Evolutionary conservation across 2,113 vertebrate genomes (phyloP).

Genomic region (Hydropotes inermis): DNA sequence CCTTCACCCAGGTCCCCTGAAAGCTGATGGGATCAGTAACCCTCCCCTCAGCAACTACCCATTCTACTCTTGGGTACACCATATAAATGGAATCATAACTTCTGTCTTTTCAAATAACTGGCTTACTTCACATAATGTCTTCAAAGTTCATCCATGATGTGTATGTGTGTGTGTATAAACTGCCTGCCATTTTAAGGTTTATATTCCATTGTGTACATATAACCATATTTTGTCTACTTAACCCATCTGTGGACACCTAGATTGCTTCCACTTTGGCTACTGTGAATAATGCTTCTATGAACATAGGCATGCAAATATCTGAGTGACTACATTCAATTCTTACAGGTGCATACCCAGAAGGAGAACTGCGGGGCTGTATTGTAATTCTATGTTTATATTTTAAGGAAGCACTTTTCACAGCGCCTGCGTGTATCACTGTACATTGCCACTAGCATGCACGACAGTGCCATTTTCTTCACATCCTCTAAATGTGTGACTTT

Average conservation of each 20-base stretch:
- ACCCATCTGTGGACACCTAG: background rate
- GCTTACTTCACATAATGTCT: background rate
- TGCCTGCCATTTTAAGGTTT: background rate
- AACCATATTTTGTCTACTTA: background rate
- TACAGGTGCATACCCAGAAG: background rate
- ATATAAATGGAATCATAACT: background rate
- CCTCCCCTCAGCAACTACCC: background rate
- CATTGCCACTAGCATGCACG: background rate
- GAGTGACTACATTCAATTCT: background rate
- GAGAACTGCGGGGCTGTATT: background rate
- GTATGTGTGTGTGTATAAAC: background rate
- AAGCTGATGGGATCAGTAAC: background rate
- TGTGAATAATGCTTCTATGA: background rate
- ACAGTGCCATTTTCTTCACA: background rate
- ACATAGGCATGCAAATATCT: background rate
- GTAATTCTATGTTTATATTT: background rate
- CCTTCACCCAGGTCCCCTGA: background rate
- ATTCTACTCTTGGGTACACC: background rate
- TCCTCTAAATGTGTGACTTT: background rate
- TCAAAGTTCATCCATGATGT: background rate
- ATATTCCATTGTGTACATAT: background rate
- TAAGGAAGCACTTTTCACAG: background rate
- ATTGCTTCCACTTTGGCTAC: background rate
- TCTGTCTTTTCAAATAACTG: background rate
- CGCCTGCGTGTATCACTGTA: background rate